A percentile compares a stretch with the other conserved stretches of the same genome.
Evolutionary conservation across 2,113 vertebrate species (phyloP).

Genomic region (Monarcha castaneiventris): DNA sequence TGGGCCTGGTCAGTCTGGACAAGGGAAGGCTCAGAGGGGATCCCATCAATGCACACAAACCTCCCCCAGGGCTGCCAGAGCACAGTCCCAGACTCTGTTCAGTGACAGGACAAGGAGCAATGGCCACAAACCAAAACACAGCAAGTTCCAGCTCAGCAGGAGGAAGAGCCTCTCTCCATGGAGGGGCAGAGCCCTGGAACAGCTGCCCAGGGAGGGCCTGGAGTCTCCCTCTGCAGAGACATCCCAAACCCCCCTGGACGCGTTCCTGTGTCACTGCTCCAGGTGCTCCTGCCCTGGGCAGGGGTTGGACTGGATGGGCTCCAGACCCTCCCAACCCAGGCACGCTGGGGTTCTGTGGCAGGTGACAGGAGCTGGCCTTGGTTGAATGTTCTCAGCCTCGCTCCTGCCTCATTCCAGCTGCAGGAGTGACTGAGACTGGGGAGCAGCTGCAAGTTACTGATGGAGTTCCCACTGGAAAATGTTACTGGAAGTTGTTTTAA

Average conservation of each 20-base stretch:
- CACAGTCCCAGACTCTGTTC: not conserved
- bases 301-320: fast-evolving
- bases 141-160: not conserved
- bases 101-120: not conserved
- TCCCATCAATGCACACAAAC: not conserved
- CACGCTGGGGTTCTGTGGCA: fast-evolving
- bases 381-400: fast-evolving
- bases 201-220: not conserved
- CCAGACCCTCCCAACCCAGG: not conserved
- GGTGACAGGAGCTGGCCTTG: not conserved
- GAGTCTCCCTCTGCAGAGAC: not conserved
- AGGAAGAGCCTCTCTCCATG: not conserved
- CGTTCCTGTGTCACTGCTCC: not conserved
- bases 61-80: not conserved
- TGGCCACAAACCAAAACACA: not conserved
- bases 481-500: fast-evolving
- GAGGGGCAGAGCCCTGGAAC: not conserved
- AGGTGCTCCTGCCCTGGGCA: not conserved
- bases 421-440: fast-evolving
- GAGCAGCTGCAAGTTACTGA: not conserved
- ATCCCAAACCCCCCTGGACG: not conserved
- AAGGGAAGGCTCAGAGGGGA: not conserved
- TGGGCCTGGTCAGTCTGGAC: not conserved
- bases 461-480: not conserved
- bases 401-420: not conserved